Conservation (phyloP, 2,888 invertebrate species). For the Dysmachus trigonus region DNA sequence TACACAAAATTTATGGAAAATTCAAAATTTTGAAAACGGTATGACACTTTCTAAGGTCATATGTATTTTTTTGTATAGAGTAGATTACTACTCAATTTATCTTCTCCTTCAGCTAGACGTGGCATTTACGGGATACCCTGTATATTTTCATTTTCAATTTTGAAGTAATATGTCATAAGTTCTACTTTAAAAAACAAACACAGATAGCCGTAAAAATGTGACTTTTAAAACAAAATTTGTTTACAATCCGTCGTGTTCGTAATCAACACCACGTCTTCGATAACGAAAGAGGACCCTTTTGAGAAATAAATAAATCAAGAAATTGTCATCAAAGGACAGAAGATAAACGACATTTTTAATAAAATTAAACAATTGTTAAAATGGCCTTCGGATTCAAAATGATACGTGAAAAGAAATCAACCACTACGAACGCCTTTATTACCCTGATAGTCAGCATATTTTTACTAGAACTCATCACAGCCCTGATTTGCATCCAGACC, state of each 20-base stretch:
- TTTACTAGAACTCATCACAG: constrained; percentile 13
- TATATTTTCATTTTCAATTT: too few species aligned
- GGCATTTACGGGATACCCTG: too few species aligned
- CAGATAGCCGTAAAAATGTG: not conserved
- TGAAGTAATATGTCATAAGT: not conserved
- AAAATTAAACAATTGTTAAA: not conserved
- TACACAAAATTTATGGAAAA: too few species aligned
- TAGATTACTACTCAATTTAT: too few species aligned
- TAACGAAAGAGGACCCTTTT: not conserved
- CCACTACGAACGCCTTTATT: not conserved
- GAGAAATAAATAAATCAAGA: not conserved
- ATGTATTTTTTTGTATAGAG: too few species aligned
- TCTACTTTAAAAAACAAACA: not conserved
- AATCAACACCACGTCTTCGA: not conserved
- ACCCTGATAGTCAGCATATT: not conserved
- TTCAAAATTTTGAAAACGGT: too few species aligned
- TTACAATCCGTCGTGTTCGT: not conserved
- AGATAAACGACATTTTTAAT: not conserved
- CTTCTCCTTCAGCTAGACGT: too few species aligned
- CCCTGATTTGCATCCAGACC: not conserved
- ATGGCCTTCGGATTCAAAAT: not conserved
- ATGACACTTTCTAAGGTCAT: too few species aligned
- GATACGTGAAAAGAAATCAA: not conserved
- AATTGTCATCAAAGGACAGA: not conserved
- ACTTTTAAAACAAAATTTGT: not conserved